These are phyloP conservation scores for Zonitis immaculata DNA, from an alignment of 2,888 invertebrate species.

Conservation along the genomic window DNA sequence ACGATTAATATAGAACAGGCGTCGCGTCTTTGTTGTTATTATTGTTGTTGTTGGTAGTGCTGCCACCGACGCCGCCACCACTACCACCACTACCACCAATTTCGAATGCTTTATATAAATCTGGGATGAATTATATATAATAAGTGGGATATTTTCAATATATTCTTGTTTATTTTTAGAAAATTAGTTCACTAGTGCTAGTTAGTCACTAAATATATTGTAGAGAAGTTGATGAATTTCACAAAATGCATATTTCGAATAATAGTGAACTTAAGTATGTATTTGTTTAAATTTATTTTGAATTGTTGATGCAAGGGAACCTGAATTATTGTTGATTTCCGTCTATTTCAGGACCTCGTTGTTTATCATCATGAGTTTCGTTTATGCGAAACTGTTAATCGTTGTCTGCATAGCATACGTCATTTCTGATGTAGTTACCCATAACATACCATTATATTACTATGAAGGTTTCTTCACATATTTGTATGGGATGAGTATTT, in stretches of 20 bases:
- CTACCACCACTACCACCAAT: no score
- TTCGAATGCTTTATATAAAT: no score
- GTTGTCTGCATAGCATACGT: constrained; percentile 93
- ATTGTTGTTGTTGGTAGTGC: no score
- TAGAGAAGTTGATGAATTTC: no score
- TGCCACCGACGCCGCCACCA: no score
- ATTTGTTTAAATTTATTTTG: no score
- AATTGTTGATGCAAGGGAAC: no score
- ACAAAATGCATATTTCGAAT: constrained; percentile 12
- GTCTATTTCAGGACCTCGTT: constrained; percentile 79
- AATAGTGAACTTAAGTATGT: constrained; percentile 13
- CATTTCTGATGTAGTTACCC: constrained; percentile 90
- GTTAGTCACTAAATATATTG: no score
- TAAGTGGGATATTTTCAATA: not conserved
- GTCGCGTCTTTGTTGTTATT: no score
- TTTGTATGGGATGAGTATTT: constrained; percentile 86
- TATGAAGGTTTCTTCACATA: constrained; percentile 96
- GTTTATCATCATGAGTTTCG: constrained; percentile 93
- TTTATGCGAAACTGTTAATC: constrained; percentile 91
- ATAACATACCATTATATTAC: constrained; percentile 85
- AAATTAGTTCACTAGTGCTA: constrained; percentile 19
- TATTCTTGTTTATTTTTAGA: constrained; percentile 22
- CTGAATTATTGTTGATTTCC: no score
- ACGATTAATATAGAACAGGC: not conserved
- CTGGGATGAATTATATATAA: no score